These are phyloP conservation scores for Corvus hawaiiensis DNA, from an alignment of 2,113 vertebrate genomes.

Conservation along the genomic window DNA sequence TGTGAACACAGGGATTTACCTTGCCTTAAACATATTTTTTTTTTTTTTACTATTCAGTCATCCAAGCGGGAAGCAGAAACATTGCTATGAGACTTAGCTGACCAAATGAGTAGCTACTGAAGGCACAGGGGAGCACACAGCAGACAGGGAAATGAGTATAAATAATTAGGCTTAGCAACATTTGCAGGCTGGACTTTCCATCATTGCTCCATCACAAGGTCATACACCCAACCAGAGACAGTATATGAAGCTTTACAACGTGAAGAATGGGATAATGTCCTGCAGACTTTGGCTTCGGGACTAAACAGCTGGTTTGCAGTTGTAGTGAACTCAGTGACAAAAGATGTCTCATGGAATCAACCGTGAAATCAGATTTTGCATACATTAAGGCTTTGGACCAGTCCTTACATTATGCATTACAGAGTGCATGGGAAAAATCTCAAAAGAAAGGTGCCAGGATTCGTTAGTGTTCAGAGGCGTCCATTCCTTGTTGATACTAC, in stretches of 20 bases:
- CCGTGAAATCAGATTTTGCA: slow-evolving; percentile 44
- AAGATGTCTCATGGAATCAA: slow-evolving; percentile 23
- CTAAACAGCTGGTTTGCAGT: slow-evolving; percentile 5
- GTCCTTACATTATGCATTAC: not conserved
- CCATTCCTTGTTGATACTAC: not conserved
- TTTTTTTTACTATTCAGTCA: not conserved
- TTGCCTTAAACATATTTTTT: not conserved
- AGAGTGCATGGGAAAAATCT: slow-evolving; percentile 19
- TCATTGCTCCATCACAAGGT: not conserved
- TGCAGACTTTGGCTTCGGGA: not conserved
- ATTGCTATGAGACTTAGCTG: not conserved
- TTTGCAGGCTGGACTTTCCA: not conserved
- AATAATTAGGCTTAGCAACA: not conserved
- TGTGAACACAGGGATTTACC: not conserved
- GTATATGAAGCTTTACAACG: not conserved
- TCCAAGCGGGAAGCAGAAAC: not conserved
- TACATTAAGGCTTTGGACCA: slow-evolving; percentile 8
- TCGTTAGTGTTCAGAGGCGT: not conserved
- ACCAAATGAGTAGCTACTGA: not conserved
- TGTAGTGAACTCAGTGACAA: slow-evolving; percentile 3
- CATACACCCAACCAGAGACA: not conserved
- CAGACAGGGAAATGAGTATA: not conserved
- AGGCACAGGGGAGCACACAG: not conserved
- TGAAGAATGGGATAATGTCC: not conserved
- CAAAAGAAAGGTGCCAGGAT: not conserved